Conservation (phyloP, 2,797 vertebrate species). For the Chrysolophus pictus region DNA sequence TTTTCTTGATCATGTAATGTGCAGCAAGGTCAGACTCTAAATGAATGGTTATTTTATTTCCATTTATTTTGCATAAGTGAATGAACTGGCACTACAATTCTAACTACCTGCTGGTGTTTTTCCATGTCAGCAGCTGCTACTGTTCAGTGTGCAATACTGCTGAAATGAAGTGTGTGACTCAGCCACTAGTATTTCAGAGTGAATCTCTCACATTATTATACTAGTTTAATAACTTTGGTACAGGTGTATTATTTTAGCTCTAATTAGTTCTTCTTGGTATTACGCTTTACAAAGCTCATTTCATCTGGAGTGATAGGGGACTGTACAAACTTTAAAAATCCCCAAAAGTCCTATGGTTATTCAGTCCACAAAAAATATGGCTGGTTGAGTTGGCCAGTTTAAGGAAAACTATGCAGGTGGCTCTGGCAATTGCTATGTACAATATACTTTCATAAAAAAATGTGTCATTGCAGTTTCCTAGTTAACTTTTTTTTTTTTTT, state of each 20-base stretch:
- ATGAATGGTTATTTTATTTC: constrained; percentile 3
- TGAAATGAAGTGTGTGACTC: background rate
- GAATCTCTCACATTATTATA: background rate
- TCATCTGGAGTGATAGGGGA: rapidly evolving
- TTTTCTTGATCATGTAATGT: background rate
- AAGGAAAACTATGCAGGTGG: background rate
- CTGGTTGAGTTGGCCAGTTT: background rate
- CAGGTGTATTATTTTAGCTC: background rate
- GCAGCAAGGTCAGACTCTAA: background rate
- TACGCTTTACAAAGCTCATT: background rate
- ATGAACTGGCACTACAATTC: background rate
- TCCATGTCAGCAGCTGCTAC: background rate
- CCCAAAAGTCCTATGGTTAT: background rate
- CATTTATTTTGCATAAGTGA: background rate
- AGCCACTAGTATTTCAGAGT: background rate
- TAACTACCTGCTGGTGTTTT: background rate
- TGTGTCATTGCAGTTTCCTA: background rate
- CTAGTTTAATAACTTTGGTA: background rate
- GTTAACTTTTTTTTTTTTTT: background rate
- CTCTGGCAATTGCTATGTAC: background rate
- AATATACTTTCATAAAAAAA: background rate
- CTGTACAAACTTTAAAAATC: background rate
- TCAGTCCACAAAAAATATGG: background rate
- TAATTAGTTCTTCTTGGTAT: background rate
- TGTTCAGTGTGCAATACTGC: background rate